Base-by-base conservation (phyloP, 2,888 invertebrate species). In the Abscondita cerata region DNA sequence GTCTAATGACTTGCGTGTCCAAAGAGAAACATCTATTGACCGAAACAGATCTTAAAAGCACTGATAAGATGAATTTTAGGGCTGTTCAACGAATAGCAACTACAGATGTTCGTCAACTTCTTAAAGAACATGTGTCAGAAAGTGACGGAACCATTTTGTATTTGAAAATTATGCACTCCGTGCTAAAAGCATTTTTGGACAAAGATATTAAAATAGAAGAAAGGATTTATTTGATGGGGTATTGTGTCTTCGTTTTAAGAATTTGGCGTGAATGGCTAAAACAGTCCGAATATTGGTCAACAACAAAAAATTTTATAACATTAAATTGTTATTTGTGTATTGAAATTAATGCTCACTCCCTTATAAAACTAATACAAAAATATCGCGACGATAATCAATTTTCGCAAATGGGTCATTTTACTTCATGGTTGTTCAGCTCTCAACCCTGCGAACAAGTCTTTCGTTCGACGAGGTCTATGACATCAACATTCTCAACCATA, bases 1-100 rank as follows among this genome's bases (percentile, higher is more conserved):
- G 62, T 31, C 48, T 69, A n/a, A 67, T 67, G 12, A 48, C 58
- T 9, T 64, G 18, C 1, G 48, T 67, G 38, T 68, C 67, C 4
- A 71, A 70, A 66, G 70, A 71, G 46, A 67, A 67, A 38, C 70
- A 71, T 59, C 53, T 65, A n/a, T 53, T 72, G 4, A 67, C 60
- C 40, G 20, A 33, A 44, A 54, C 36, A n/a, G 65, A 69, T 44
- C 11, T 68, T 31, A 44, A 65, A 3, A 16, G 58, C 13, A 31
- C 59, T 33, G 71, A 72, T 33, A 70, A 70, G 59, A 71, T 73
- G 71, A 73, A 72, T 59, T 73, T 67, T 41, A 48, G 15, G 46
- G 66, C 72, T 5, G 68, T 67, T 5, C 61, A 68, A 19, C 69
- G 68, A 68, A 68, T 72, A 41, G 67, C 61, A 56, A 51, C 71